Evolutionary conservation across 30 jellyfish, hydroid and myxozoan species (phyloP).

Genomic region (Chrysaora quinquecirrha): DNA sequence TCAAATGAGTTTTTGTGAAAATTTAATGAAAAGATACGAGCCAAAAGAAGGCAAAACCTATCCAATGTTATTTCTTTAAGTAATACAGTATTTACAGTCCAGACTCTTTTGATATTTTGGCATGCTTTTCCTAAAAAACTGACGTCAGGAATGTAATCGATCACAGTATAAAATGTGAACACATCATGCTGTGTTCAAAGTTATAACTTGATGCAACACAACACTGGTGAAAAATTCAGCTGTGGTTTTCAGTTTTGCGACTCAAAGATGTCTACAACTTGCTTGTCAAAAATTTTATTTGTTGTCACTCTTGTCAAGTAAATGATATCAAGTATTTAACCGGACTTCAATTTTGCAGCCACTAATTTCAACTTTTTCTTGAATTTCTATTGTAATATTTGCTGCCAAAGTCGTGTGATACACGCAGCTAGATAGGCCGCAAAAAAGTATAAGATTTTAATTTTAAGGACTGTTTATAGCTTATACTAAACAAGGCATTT

Average conservation of each 20-base stretch:
- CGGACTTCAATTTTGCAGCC: not conserved
- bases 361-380: too few species aligned
- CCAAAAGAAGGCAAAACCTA: not conserved
- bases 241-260: too few species aligned
- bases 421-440: too few species aligned
- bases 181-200: too few species aligned
- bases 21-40: not conserved
- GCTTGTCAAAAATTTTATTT: too few species aligned
- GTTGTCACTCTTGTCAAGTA: too few species aligned
- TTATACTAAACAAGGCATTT: not conserved
- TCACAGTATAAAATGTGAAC: not conserved
- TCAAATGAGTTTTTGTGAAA: not conserved
- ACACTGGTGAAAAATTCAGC: too few species aligned
- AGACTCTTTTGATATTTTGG: not conserved
- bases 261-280: not conserved
- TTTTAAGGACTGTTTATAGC: not conserved
- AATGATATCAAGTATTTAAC: not conserved
- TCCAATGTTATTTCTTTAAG: not conserved
- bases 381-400: too few species aligned
- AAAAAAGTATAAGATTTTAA: too few species aligned
- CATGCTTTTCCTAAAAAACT: not conserved
- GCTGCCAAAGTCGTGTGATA: too few species aligned
- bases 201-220: too few species aligned
- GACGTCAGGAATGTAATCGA: not conserved
- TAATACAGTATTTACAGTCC: not conserved